phyloP scores from a whole-genome alignment of 2,797 vertebrate genomes.

The Chelidonichthys spinosus region DNA sequence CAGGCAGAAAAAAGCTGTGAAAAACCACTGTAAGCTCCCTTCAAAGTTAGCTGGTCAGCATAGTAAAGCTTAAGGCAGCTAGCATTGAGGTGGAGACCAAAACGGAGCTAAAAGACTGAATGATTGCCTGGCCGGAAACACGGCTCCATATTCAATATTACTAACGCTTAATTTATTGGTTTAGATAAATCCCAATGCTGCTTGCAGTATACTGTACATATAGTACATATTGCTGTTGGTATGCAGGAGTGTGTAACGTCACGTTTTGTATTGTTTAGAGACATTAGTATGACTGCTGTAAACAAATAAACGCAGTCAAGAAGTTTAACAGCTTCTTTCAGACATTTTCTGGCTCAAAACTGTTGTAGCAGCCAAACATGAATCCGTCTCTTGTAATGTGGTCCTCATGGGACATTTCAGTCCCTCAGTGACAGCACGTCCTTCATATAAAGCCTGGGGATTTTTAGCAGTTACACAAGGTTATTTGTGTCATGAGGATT shows the following conservation, averaged over 20 bases:
- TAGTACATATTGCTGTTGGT: too few relatives aligned
- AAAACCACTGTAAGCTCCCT: neutral
- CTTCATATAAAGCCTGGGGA: slow-evolving; percentile 37
- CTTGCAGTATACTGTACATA: too few relatives aligned
- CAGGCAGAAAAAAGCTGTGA: neutral
- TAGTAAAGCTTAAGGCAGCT: neutral
- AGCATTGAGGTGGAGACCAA: neutral
- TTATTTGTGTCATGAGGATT: slow-evolving; percentile 33
- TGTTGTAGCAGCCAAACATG: neutral
- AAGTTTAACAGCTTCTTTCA: neutral
- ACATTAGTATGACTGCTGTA: neutral
- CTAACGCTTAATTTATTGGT: too few relatives aligned
- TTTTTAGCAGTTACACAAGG: slow-evolving; percentile 33
- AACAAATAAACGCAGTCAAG: neutral
- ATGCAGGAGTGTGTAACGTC: too few relatives aligned
- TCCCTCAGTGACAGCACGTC: slow-evolving; percentile 13
- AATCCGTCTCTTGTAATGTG: neutral
- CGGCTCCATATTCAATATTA: too few relatives aligned
- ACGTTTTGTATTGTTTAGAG: neutral
- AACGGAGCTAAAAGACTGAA: neutral
- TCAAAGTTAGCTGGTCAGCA: neutral
- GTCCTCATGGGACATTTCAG: neutral
- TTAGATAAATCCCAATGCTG: neutral
- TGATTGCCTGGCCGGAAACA: neutral
- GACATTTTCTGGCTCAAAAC: neutral